Base-by-base conservation (phyloP, 2,113 vertebrate species). In the Podarcis muralis region DNA sequence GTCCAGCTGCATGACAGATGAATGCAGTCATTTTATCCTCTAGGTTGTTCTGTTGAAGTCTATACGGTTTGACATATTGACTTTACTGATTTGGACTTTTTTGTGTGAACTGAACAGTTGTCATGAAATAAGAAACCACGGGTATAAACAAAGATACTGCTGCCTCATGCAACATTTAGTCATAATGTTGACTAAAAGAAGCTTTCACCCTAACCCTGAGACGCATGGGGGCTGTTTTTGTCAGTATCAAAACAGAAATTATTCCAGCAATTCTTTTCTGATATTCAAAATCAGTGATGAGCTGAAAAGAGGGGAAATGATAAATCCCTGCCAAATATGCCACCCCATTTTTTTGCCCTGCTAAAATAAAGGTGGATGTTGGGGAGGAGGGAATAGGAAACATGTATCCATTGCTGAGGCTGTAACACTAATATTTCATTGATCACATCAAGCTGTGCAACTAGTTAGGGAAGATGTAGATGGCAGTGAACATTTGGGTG, bases 1-100 rank as follows among this genome's bases (percentile, higher is more conserved):
- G 81, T 22, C 53, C 35, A 78, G 84, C 85, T 90, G 90, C 89
- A 86, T 94, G 88, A 92, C 90, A 95, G 93, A 94, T 95, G 90
- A 93, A 89, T 75, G 89, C 90, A 89, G 93, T 93, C 93, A 94
- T 92, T 94, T 92, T 87, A 91, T 91, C 86, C 91, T 87, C 92
- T 86, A 92, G 83, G 88, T 90, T 84, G 88, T 90, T 84, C 35
- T 80, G 32, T 92, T 78, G 88, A 87, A 43, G 90, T 90, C 89
- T 90, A 85, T 81, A 59, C 40, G 77, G 32, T 87, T 88, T 91
- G 90, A 94, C 83, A 93, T 88, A 93, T 89, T 91, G 90, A 53
- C 74, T 62, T 91, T 80, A 91, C 53, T 80, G 57, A 53, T 74
- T 81, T 32, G 43, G 57, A 74, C 90, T 92, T 92, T 93, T 92